Percentiles rank a stretch among this genome's conserved stretches.
phyloP scores from a whole-genome alignment of 2,113 vertebrate species.

The Apaloderma vittatum region DNA sequence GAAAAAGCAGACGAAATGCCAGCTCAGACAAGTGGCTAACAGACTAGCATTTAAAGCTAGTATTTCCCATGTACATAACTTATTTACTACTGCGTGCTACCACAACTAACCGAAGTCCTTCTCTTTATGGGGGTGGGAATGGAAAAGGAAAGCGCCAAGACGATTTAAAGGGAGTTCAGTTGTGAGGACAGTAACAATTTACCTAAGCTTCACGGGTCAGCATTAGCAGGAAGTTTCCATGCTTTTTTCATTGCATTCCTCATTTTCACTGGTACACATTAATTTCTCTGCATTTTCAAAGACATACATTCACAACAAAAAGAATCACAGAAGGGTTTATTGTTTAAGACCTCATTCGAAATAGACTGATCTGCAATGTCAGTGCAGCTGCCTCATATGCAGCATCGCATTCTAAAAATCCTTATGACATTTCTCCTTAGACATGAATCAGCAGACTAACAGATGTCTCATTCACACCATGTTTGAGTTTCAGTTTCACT shows the following conservation, averaged over 20 bases:
- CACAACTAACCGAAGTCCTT: background rate
- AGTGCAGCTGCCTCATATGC: constrained; percentile 61
- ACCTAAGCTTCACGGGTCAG: background rate
- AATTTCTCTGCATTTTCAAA: background rate
- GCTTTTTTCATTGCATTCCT: background rate
- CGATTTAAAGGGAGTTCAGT: background rate
- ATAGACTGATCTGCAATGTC: constrained; percentile 45
- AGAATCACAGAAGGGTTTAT: constrained; percentile 39
- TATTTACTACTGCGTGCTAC: background rate
- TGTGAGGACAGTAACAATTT: background rate
- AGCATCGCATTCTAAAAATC: constrained; percentile 56
- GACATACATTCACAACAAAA: background rate
- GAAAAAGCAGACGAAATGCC: background rate
- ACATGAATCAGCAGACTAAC: constrained; percentile 70
- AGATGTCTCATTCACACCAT: constrained; percentile 76
- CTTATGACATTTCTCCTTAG: constrained; percentile 71
- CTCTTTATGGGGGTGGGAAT: background rate
- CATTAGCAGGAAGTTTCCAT: background rate
- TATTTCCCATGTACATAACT: background rate
- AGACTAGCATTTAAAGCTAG: background rate
- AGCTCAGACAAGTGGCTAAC: background rate
- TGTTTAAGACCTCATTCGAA: constrained; percentile 38
- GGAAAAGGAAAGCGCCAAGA: background rate
- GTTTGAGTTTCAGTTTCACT: constrained; percentile 68
- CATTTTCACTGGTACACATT: background rate